Base-by-base conservation (phyloP, 2,113 vertebrate genomes). In the Myotis brandtii region DNA sequence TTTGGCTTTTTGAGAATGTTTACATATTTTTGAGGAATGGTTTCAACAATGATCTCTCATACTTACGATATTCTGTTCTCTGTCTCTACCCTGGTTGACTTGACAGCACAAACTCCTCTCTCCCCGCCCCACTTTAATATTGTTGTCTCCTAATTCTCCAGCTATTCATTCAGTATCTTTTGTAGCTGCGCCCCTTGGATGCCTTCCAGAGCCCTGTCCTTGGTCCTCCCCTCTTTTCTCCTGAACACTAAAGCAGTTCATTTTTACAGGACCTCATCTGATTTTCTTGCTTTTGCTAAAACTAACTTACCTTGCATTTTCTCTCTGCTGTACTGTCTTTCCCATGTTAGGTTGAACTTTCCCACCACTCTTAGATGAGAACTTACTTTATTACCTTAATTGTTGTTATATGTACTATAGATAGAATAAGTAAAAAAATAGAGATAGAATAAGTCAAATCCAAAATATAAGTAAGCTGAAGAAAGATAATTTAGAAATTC, bases 151-250 rank as follows among this genome's bases (percentile, higher is more conserved):
- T 76, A 46, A 86, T 84, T 91, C 93, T 91, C 54, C 34, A 93
- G 73, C 69, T 89, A 50, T 85, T 96, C 82, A 86, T 85, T 94
- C 72, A 70, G 43, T 50, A 81, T 72, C 84, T 96, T 91, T 91
- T 72, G 86, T 77, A 86, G 75, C 92, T 95, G 32, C 40, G 84
- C 64, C 89, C 73, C 83, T 12, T 94, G 90, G 88, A 72, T 54
- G 46, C 21, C 46, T 95, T 94, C 93, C 92, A 94, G 48, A 90
- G 82, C 82, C 82, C 69, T 96, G 90, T 95, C 94, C 94, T 95
- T 97, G 89, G 67, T 94, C 87, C 84, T 93, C 81, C 30, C 30
- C 13, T 21, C 32, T 27, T 76, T 88, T 66, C 27, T 43, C 23
- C 80, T 94, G 14, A 93, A 95, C 62, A 85, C 66, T 73, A 91